Evolutionary conservation across 2,888 invertebrate genomes (phyloP), one percentile per base, ranked within the genome.

Genomic region (Doris montereyensis): DNA sequence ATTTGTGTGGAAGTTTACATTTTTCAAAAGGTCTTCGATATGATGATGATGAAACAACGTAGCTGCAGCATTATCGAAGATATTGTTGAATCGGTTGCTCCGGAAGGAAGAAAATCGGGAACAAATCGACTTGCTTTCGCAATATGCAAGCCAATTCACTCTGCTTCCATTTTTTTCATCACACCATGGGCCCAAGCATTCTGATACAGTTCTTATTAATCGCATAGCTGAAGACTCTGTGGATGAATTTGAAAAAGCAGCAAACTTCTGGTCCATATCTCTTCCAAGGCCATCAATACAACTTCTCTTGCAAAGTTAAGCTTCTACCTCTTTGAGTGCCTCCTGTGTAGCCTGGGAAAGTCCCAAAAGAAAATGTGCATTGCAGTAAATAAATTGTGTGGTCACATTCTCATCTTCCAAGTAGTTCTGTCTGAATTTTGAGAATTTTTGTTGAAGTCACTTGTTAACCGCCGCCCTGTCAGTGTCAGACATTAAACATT

Each of bases 21-120:
- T 32, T 21, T 5, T 1, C 17, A 75, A 32, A 35, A 76, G 67
- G 13, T 41, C 0, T 24, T 2, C n/a, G 5, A 76, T 10, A 17
- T 34, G 32, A 1, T 41, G 4, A 1, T 26, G 65, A 28, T 76
- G 76, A 28, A 35, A 17, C n/a, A 76, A 21, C 26, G 65, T 41
- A 13, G 76, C 65, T 26, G 76, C 65, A 21, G 76, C 65, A 13
- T 65, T 65, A 67, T 76, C 76, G 41, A 65, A 76, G 26, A 76
- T 10, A 41, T 32, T 67, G 35, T 76, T 76, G 28, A 76, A 76
- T 21, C 76, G 5, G 34, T 76, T 76, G 4, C 41, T 60, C 2
- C 67, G 28, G 28, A 35, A 65, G 17, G 24, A 35, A 0, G 65
- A 65, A 34, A 76, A 65, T 5, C n/a, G 5, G 17, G 35, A 26